A percentile compares a stretch with the other conserved stretches of the same genome.
Conservation (phyloP, 2,797 vertebrate species). For the Discoglossus pictus region DNA sequence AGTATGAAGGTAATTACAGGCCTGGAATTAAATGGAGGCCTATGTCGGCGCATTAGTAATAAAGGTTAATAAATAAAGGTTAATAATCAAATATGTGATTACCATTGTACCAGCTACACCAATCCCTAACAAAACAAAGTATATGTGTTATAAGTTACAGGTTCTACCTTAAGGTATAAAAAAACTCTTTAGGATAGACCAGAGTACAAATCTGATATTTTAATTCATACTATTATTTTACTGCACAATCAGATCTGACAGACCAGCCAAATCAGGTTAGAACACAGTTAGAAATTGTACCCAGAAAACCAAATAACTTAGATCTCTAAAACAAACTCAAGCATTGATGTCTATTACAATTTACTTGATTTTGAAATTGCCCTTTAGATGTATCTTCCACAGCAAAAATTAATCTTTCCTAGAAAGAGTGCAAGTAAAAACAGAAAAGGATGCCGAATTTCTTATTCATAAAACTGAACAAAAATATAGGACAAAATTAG, state of each 20-base stretch:
- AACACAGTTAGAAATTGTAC: constrained; percentile 28
- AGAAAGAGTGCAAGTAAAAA: constrained; percentile 9
- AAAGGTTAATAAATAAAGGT: too few relatives aligned
- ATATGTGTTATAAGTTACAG: too few relatives aligned
- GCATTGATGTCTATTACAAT: constrained; percentile 34
- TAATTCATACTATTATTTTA: constrained; percentile 22
- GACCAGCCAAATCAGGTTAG: constrained; percentile 39
- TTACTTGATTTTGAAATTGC: constrained; percentile 7
- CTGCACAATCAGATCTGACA: constrained; percentile 39
- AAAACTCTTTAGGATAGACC: neutral
- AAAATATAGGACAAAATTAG: too few relatives aligned
- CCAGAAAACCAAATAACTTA: constrained; percentile 37
- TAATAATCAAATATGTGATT: too few relatives aligned
- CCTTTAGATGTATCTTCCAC: constrained; percentile 20
- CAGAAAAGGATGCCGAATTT: too few relatives aligned
- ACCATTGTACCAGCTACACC: too few relatives aligned
- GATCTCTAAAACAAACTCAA: constrained; percentile 36
- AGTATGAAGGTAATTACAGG: too few relatives aligned
- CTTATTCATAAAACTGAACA: too few relatives aligned
- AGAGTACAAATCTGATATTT: constrained; percentile 26
- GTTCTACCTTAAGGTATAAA: too few relatives aligned
- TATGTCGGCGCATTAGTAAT: too few relatives aligned
- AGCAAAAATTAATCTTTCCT: constrained; percentile 1
- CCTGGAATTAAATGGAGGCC: too few relatives aligned
- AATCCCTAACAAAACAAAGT: too few relatives aligned